phyloP scores from a whole-genome alignment of 2,888 invertebrate species.

The Drosophila nr. perissopoda region DNA sequence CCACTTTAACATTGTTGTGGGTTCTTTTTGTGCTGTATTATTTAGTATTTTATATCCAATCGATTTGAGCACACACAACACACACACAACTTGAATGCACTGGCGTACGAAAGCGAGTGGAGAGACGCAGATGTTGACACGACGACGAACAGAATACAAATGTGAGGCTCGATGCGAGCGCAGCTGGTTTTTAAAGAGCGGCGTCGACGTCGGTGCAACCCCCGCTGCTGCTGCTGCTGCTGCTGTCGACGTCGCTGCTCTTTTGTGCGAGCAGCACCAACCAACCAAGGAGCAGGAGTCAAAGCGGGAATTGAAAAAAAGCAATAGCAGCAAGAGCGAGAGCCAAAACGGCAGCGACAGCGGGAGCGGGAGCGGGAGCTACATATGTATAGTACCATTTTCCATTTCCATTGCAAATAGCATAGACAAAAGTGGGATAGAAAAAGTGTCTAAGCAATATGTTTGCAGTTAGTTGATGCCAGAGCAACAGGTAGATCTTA shows the following conservation, averaged over 20 bases:
- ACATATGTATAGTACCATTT: conserved; percentile 42
- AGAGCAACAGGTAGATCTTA: conserved; percentile 65
- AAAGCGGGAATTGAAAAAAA: conserved; percentile 26
- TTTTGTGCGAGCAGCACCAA: conserved; percentile 56
- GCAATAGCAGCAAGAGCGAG: conserved; percentile 15
- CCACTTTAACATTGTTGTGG: conserved; percentile 56
- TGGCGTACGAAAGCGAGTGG: conserved; percentile 49
- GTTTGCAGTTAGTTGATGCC: conserved; percentile 30
- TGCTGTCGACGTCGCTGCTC: conserved; percentile 56
- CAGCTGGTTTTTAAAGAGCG: conserved; percentile 70
- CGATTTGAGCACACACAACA: conserved; percentile 54
- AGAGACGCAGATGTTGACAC: conserved; percentile 68
- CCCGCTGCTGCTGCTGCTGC: conserved; percentile 40
- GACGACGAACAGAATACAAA: conserved; percentile 66
- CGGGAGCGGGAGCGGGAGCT: conserved; percentile 27
- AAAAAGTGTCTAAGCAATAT: conserved; percentile 55
- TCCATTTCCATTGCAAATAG: conserved; percentile 41
- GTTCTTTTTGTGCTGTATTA: conserved; percentile 52
- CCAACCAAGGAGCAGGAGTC: conserved; percentile 25
- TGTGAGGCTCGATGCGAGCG: conserved; percentile 46
- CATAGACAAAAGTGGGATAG: conserved; percentile 36
- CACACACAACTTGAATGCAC: conserved; percentile 54
- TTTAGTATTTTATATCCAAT: conserved; percentile 45
- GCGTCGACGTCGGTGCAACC: conserved; percentile 49
- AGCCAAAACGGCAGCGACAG: conserved; percentile 14